A percentile compares a stretch with the other conserved stretches of the same genome.
These are phyloP conservation scores for Raphicerus campestris DNA, from an alignment of 2,113 vertebrate genomes.

Conservation along the genomic window DNA sequence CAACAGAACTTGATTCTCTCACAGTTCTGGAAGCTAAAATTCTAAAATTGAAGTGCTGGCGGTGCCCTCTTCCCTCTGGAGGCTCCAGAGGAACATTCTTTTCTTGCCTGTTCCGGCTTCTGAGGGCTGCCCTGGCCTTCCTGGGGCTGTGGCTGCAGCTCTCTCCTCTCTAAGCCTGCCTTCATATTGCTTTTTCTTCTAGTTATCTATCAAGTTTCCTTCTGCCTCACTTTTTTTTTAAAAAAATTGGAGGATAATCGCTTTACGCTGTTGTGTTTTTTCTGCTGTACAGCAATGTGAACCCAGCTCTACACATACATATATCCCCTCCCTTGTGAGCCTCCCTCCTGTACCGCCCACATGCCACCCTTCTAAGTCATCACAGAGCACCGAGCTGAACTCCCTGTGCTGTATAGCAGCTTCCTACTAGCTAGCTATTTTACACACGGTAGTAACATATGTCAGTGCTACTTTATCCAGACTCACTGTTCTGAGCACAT, in stretches of 20 bases:
- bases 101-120: not conserved
- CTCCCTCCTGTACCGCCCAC: not conserved
- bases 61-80: not conserved
- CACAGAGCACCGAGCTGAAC: not conserved
- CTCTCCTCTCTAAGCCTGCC: not conserved
- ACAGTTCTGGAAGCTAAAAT: not conserved
- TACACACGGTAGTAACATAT: not conserved
- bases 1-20: not conserved
- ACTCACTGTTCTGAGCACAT: not conserved
- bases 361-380: not conserved
- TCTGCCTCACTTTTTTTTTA: not conserved
- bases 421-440: not conserved
- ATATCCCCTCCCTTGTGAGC: not conserved
- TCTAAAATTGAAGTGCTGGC: not conserved
- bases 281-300: not conserved
- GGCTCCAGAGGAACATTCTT: accelerated
- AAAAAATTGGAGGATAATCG: not conserved
- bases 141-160: not conserved
- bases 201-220: not conserved
- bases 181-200: not conserved
- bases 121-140: not conserved
- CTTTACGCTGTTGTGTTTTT: not conserved
- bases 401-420: not conserved
- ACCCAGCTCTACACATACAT: not conserved
- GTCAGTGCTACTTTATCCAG: not conserved